A percentile compares a stretch with the other conserved stretches of the same genome.
These are phyloP conservation scores for Cryptoprocta ferox DNA, from an alignment of 2,797 vertebrate genomes.

Conservation along the genomic window DNA sequence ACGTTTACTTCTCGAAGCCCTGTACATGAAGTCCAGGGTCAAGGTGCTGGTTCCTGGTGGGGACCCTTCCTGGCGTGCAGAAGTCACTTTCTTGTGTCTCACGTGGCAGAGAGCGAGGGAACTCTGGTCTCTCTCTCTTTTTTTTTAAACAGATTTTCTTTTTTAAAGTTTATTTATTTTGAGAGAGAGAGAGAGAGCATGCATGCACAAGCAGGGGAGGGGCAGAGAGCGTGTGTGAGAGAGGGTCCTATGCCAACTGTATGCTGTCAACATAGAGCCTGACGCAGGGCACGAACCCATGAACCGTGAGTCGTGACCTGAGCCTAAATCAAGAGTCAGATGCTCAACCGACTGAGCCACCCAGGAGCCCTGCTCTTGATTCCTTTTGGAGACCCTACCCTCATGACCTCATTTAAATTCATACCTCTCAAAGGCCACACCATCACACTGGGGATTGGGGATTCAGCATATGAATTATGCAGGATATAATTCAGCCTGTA, in stretches of 20 bases:
- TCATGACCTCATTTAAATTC: neutral
- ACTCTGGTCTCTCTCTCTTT: neutral
- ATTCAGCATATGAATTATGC: neutral
- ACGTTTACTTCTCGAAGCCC: neutral
- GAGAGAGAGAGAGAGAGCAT: no score
- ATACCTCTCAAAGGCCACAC: neutral
- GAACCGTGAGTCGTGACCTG: no score
- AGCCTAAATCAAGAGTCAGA: no score
- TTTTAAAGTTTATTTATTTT: no score
- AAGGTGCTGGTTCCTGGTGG: neutral
- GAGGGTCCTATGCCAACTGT: no score
- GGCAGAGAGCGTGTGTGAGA: no score
- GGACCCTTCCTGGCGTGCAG: neutral
- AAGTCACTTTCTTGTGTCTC: neutral
- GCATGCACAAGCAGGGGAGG: no score
- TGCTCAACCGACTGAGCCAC: no score
- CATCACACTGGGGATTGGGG: neutral
- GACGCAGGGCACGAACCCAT: no score
- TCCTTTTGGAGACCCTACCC: neutral
- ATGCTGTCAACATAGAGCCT: no score
- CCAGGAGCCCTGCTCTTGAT: neutral
- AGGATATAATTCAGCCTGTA: neutral
- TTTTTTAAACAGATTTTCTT: no score
- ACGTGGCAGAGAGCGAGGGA: neutral
- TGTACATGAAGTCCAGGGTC: neutral